Conservation (phyloP, 2,888 invertebrate species). For the Psococerastis gibbosa region DNA sequence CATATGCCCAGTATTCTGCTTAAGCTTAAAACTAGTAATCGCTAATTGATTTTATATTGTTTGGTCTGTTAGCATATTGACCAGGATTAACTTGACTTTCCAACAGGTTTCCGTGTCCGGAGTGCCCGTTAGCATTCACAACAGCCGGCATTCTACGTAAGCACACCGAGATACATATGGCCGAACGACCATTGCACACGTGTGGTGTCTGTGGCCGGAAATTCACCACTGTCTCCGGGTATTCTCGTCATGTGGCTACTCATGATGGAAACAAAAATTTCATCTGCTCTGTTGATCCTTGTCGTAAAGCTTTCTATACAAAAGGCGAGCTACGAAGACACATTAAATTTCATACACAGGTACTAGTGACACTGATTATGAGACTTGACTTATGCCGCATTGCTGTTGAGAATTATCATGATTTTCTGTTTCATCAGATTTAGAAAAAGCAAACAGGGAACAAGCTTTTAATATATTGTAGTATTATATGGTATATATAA, state of each 20-base stretch:
- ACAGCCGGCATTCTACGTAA: slow-evolving; percentile 2
- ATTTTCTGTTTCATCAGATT: too few species aligned
- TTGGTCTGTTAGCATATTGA: too few species aligned
- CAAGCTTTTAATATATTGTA: too few species aligned
- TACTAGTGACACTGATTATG: too few species aligned
- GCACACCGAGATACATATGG: not conserved
- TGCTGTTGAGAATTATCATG: too few species aligned
- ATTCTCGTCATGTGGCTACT: slow-evolving; percentile 1
- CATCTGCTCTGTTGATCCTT: not conserved
- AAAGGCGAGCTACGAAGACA: slow-evolving; percentile 2
- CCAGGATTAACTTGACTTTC: too few species aligned
- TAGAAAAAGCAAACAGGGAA: too few species aligned
- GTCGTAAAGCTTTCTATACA: slow-evolving; percentile 5
- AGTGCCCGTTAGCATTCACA: slow-evolving; percentile 7
- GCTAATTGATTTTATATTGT: too few species aligned
- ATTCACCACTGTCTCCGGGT: not conserved
- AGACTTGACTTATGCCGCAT: too few species aligned
- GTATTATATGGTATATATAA: too few species aligned
- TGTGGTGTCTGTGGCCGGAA: not conserved
- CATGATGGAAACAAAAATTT: slow-evolving; percentile 3
- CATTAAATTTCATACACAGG: slow-evolving; percentile 1
- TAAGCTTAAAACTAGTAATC: too few species aligned
- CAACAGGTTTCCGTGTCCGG: not conserved
- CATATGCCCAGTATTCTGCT: too few species aligned
- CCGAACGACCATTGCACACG: not conserved